phyloP scores from a whole-genome alignment of 2,797 vertebrate genomes.

The Salmo trutta region DNA sequence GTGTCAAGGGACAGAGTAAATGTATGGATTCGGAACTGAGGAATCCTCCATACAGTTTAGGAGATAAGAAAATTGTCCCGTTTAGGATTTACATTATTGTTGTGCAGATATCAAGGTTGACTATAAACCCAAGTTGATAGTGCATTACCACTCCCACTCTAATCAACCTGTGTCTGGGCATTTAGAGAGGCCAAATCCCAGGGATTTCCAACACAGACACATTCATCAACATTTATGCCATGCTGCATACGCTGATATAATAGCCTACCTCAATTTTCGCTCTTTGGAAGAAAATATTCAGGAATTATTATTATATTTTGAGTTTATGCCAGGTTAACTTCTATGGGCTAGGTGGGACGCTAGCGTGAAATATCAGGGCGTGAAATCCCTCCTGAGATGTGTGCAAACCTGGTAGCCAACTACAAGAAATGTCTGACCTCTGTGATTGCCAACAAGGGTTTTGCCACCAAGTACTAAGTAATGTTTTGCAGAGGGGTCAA shows the following conservation, averaged over 20 bases:
- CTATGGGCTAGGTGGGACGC: too few relatives aligned
- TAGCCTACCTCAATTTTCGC: neutral
- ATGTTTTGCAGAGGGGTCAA: too few relatives aligned
- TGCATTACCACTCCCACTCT: constrained; percentile 1
- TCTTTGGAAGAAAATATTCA: neutral
- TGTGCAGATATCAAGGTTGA: too few relatives aligned
- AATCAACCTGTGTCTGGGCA: neutral
- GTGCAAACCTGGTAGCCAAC: too few relatives aligned
- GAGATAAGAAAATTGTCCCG: neutral
- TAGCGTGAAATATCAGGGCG: too few relatives aligned
- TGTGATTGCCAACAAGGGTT: too few relatives aligned
- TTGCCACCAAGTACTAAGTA: too few relatives aligned
- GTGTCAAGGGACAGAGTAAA: neutral
- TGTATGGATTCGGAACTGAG: neutral
- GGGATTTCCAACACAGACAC: neutral
- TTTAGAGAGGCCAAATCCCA: neutral
- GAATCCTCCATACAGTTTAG: neutral
- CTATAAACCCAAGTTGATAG: neutral
- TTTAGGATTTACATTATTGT: neutral
- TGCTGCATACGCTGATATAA: neutral
- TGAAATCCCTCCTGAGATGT: too few relatives aligned
- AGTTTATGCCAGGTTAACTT: neutral
- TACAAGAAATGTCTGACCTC: too few relatives aligned
- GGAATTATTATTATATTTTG: neutral
- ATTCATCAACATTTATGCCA: neutral